A percentile compares a stretch with the other conserved stretches of the same genome.
Conservation (phyloP, 1,140 invertebrate genomes). For the Drosophila triauraria region DNA sequence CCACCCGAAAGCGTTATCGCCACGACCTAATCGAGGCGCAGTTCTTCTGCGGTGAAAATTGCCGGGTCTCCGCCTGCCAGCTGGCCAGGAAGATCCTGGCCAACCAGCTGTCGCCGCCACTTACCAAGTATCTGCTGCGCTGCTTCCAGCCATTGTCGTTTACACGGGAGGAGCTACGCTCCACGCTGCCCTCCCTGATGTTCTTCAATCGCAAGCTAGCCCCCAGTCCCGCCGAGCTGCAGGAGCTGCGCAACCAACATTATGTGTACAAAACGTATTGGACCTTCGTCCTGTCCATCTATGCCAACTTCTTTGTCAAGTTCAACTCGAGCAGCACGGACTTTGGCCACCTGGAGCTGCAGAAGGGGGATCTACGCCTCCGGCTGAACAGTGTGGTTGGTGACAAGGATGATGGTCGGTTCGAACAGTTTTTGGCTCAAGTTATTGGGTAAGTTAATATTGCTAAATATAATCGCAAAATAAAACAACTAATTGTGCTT, state of each 20-base stretch:
- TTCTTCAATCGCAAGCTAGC: slow-evolving; percentile 81
- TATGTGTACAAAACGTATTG: slow-evolving; percentile 84
- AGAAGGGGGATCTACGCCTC: slow-evolving; percentile 72
- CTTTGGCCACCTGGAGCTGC: slow-evolving; percentile 67
- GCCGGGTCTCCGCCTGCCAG: slow-evolving; percentile 73
- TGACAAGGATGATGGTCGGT: slow-evolving; percentile 75
- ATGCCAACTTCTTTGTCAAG: slow-evolving; percentile 82
- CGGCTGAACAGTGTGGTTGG: slow-evolving; percentile 68
- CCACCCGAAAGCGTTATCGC: slow-evolving; percentile 75
- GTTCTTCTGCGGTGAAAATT: slow-evolving; percentile 76
- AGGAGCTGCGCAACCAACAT: slow-evolving; percentile 75
- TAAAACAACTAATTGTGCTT: neutral
- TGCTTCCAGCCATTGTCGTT: slow-evolving; percentile 81
- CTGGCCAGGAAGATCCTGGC: slow-evolving; percentile 78
- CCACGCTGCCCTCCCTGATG: slow-evolving; percentile 78
- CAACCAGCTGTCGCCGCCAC: slow-evolving; percentile 74
- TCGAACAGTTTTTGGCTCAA: slow-evolving; percentile 77
- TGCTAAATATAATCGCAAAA: neutral
- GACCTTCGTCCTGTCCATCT: slow-evolving; percentile 81
- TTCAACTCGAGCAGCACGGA: slow-evolving; percentile 69
- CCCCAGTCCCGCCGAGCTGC: slow-evolving; percentile 73
- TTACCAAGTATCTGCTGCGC: slow-evolving; percentile 74
- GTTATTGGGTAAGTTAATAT: slow-evolving; percentile 66
- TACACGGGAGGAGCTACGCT: slow-evolving; percentile 73
- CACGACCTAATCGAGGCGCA: slow-evolving; percentile 72